Percentiles rank a stretch among this genome's conserved stretches.
Evolutionary conservation across 2,797 vertebrate species (phyloP).

Genomic region (Synanceia verrucosa): DNA sequence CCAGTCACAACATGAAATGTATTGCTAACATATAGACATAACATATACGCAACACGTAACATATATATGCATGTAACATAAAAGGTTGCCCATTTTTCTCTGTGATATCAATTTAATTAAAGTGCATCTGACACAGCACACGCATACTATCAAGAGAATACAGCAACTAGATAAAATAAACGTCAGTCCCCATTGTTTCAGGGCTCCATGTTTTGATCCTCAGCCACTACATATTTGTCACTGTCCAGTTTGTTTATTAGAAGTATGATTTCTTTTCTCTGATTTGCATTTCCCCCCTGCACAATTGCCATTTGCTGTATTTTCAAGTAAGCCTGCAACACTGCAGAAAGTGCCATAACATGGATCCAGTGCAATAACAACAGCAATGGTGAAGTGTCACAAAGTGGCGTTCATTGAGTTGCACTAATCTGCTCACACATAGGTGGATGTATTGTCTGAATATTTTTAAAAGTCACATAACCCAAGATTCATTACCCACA

Average conservation of each 20-base stretch:
- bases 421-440: neutral
- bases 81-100: neutral
- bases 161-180: constrained; percentile 23
- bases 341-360: constrained; percentile 24
- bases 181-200: neutral
- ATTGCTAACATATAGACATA: neutral
- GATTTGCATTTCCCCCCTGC: neutral
- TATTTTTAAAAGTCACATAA: neutral
- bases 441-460: neutral
- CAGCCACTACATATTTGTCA: neutral
- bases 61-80: too few relatives aligned
- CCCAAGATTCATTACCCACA: neutral
- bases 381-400: constrained; percentile 18
- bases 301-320: neutral
- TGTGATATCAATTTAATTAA: constrained; percentile 16
- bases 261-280: neutral
- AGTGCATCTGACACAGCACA: constrained; percentile 35
- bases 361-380: constrained; percentile 60
- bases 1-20: constrained; percentile 17
- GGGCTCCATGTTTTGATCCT: constrained; percentile 6
- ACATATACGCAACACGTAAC: neutral
- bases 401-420: neutral
- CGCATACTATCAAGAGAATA: constrained; percentile 2
- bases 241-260: neutral
- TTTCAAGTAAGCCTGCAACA: constrained; percentile 51